These are phyloP conservation scores for Pseudolycoriella hygida DNA, from an alignment of 2,888 invertebrate species.

Conservation along the genomic window DNA sequence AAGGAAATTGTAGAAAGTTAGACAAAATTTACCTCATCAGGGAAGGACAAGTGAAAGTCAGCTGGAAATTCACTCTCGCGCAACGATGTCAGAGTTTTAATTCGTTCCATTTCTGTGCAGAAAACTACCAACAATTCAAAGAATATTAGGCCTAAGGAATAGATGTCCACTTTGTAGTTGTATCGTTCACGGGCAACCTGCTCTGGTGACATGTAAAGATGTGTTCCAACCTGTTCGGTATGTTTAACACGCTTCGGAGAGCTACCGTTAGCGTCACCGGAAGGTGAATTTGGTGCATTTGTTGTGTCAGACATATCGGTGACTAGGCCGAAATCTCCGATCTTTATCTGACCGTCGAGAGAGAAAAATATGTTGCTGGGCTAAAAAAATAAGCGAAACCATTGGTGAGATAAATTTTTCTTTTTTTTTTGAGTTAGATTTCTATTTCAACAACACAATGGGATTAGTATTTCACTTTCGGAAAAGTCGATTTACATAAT, in stretches of 20 bases:
- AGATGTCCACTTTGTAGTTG: conserved; percentile 88
- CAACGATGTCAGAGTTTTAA: conserved; percentile 44
- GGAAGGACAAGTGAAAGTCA: conserved; percentile 43
- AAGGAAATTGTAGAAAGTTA: conserved; percentile 7
- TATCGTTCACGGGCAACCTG: conserved; percentile 60
- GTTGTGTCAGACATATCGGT: conserved; percentile 54
- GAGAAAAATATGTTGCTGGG: conserved; percentile 91
- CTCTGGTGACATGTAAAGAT: conserved; percentile 96
- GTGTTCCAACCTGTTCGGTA: conserved; percentile 62
- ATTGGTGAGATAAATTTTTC: neutral
- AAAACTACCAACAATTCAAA: conserved; percentile 87
- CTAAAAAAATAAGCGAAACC: conserved; percentile 24
- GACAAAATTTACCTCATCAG: conserved; percentile 42
- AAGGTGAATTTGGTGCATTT: conserved; percentile 13
- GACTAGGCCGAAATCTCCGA: conserved; percentile 97
- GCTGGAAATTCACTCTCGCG: conserved; percentile 50
- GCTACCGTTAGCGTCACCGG: conserved; percentile 18
- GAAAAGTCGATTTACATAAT: too few relatives aligned
- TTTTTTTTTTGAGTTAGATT: too few relatives aligned
- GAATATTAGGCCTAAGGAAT: conserved; percentile 81
- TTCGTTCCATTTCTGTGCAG: conserved; percentile 77
- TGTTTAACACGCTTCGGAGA: conserved; percentile 29
- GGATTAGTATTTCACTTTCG: too few relatives aligned
- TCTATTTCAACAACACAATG: too few relatives aligned
- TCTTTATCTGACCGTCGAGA: conserved; percentile 74